phyloP scores from a whole-genome alignment of 2,888 invertebrate species.

The Apodemia mormo region DNA sequence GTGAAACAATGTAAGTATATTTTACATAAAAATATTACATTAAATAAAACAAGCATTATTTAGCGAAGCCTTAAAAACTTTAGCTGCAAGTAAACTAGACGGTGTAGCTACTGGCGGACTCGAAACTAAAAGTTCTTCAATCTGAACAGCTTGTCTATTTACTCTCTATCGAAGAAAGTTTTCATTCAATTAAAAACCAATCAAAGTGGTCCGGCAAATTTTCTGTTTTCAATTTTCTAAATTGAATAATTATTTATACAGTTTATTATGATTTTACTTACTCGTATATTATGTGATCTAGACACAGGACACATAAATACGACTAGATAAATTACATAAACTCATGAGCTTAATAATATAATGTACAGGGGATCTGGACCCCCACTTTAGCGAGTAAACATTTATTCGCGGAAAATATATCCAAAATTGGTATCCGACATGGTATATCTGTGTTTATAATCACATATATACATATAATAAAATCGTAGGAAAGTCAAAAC shows the following conservation, averaged over 20 bases:
- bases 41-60: neutral
- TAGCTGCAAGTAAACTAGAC: conserved; percentile 9
- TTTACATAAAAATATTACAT: neutral
- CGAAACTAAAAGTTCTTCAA: conserved; percentile 9
- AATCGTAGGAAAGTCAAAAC: too few relatives aligned
- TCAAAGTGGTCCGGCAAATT: conserved; percentile 7
- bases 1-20: neutral
- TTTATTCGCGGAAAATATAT: too few relatives aligned
- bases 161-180: conserved; percentile 1
- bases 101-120: conserved; percentile 9
- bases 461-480: too few relatives aligned
- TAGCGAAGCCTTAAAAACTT: neutral
- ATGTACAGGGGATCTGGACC: too few relatives aligned
- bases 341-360: too few relatives aligned
- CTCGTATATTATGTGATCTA: neutral
- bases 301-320: too few relatives aligned
- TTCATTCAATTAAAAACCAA: conserved; percentile 19
- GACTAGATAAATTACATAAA: too few relatives aligned
- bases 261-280: neutral
- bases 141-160: conserved; percentile 18
- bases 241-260: neutral
- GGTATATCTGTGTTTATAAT: too few relatives aligned
- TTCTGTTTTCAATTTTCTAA: conserved; percentile 9
- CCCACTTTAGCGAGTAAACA: too few relatives aligned
- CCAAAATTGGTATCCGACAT: too few relatives aligned